Evolutionary conservation across 2,888 invertebrate genomes (phyloP), one percentile per base, ranked within the genome.

Genomic region (Bellardia bayeri): DNA sequence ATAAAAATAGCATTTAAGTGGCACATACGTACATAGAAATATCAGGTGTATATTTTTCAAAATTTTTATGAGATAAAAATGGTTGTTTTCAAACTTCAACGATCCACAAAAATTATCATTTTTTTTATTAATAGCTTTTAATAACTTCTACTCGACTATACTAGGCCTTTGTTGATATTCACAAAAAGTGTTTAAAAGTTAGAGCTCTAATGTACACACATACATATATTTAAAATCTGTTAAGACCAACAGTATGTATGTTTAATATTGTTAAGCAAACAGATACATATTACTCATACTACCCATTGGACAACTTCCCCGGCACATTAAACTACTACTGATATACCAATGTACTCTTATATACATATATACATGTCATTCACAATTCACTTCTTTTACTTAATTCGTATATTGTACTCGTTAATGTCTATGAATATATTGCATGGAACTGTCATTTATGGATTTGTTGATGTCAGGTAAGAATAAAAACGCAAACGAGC

Each of bases 391-490:
- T 49, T 51, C 40, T n/a, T 45, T 63, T 16, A 63, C 16, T 14
- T 68, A 45, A 45, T 40, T 33, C 16, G 64, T 30, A 30, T 63
- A 33, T 30, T 49, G 30, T 14, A 49, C n/a, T 30, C 63, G 63
- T 63, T 80, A 66, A 75, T 61, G 16, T 80, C 54, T 61, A n/a
- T 63, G 40, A 68, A 61, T 74, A 45, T 68, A 64, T 71, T 66
- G 33, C 45, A 79, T 69, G 30, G 69, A 75, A 45, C 69, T 63
- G 54, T 69, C 80, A 63, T 69, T 85, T 69, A 85, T 56, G 56
- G 54, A 75, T 81, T 81, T 85, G 54, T 63, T 69, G 69, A 69
- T 85, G 80, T 63, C 85, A 81, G 80, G 80, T 81, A 64, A 79
- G 56, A 75, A 16, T 16, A 9, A n/a, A 37, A 61, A 51, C 37